Evolutionary conservation across 2,888 invertebrate genomes (phyloP).

Genomic region (Empis stercorea): DNA sequence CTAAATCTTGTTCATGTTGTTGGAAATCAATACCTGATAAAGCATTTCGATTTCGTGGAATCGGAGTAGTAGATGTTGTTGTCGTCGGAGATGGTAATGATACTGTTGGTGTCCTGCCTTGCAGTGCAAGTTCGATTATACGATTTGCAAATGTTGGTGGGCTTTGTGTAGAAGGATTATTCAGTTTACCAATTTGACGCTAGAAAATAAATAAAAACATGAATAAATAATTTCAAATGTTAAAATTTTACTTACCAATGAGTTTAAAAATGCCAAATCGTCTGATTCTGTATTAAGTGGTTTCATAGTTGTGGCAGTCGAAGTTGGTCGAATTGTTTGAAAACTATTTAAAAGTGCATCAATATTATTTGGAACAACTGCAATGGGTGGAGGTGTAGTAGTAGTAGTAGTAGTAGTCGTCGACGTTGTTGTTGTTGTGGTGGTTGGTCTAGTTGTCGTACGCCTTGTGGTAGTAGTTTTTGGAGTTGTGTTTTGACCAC

Average conservation of each 20-base stretch:
- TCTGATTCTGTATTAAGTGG: conserved; percentile 42
- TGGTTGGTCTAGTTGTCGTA: neutral
- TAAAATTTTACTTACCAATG: conserved; percentile 38
- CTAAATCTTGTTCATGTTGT: conserved; percentile 14
- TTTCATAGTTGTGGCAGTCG: conserved; percentile 31
- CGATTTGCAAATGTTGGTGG: conserved; percentile 37
- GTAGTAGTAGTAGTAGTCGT: conserved; percentile 20
- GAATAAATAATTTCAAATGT: neutral
- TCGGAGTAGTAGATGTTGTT: conserved; percentile 23
- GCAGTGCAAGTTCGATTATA: conserved; percentile 42
- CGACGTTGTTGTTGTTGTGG: conserved; percentile 15
- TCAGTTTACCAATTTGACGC: conserved; percentile 14
- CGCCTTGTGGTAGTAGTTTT: neutral
- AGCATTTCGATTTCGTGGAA: conserved; percentile 14
- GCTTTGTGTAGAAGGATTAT: conserved; percentile 7
- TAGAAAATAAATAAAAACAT: conserved; percentile 3
- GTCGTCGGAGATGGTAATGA: neutral
- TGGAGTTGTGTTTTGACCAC: conserved; percentile 2
- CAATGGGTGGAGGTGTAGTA: conserved; percentile 20
- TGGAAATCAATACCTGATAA: conserved; percentile 10
- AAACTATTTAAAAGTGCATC: conserved; percentile 12
- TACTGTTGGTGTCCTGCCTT: conserved; percentile 19
- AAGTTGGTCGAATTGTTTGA: conserved; percentile 3
- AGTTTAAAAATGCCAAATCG: conserved; percentile 46
- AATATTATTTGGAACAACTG: conserved; percentile 23